These are phyloP conservation scores for Pseudochirops corinnae DNA, from an alignment of 2,797 vertebrate genomes.

Conservation along the genomic window DNA sequence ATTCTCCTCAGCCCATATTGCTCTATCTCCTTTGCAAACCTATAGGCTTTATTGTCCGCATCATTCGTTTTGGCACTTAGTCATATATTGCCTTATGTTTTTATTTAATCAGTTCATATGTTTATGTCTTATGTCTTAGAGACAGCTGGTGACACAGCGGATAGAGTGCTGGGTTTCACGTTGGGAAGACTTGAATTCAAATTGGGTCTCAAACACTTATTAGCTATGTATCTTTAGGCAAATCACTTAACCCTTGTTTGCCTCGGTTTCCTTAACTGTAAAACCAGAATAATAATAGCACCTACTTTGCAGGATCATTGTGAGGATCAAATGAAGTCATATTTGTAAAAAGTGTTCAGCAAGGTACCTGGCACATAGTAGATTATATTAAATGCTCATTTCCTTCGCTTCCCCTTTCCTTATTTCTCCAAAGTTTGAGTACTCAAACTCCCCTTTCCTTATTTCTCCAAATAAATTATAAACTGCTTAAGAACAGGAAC, in stretches of 20 bases:
- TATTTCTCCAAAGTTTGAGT: neutral
- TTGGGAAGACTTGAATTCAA: neutral
- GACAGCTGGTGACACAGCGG: neutral
- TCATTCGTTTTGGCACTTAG: neutral
- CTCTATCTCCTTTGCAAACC: neutral
- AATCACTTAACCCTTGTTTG: neutral
- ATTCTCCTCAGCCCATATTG: neutral
- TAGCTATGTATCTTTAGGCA: neutral
- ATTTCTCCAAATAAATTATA: neutral
- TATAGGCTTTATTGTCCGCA: neutral
- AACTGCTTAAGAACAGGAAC: neutral
- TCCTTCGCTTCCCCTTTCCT: neutral
- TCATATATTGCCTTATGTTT: neutral
- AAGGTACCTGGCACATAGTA: neutral
- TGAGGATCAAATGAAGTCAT: neutral
- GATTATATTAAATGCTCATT: neutral
- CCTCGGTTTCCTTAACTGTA: neutral
- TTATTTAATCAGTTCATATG: neutral
- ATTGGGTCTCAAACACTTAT: neutral
- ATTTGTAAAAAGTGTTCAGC: neutral
- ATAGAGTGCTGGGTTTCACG: neutral
- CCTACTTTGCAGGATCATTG: neutral
- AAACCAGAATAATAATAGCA: neutral
- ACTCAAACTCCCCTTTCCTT: neutral
- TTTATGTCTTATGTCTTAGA: neutral